phyloP scores from a whole-genome alignment of 2,113 vertebrate species.

The Machaerirhynchus nigripectus region DNA sequence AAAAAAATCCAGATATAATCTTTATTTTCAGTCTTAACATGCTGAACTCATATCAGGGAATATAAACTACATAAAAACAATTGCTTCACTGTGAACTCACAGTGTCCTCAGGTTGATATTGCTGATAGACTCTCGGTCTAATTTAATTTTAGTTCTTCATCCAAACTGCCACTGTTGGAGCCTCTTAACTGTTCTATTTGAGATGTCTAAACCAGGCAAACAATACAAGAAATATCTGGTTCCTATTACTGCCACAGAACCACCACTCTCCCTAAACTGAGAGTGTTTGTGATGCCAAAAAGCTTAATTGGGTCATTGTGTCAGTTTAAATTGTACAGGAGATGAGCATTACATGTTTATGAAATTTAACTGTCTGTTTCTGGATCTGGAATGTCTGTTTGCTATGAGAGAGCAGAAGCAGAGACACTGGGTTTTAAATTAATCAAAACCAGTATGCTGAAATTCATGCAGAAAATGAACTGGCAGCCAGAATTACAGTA shows the following conservation, averaged over 20 bases:
- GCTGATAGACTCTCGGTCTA: not conserved
- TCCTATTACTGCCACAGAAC: not conserved
- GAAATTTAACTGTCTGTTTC: conserved; percentile 17
- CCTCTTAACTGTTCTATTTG: not conserved
- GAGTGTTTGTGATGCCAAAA: not conserved
- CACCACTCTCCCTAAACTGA: not conserved
- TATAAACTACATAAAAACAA: not conserved
- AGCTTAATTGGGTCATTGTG: conserved; percentile 22
- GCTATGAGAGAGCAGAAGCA: not conserved
- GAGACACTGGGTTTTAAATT: not conserved
- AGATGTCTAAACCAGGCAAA: not conserved
- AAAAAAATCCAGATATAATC: not conserved
- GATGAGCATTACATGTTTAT: conserved; percentile 16
- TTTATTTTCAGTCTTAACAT: not conserved
- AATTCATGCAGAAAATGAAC: conserved; percentile 7
- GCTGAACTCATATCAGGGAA: not conserved
- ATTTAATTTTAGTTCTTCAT: not conserved
- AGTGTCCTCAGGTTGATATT: not conserved
- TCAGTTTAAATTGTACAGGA: not conserved
- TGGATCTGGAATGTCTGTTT: not conserved
- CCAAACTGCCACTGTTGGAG: not conserved
- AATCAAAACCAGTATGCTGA: not conserved
- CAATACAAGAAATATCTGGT: not conserved
- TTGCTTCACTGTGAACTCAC: not conserved
- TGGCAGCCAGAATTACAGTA: not conserved